Conservation (phyloP, 2,113 vertebrate species). For the Poeciliopsis occidentalis region DNA sequence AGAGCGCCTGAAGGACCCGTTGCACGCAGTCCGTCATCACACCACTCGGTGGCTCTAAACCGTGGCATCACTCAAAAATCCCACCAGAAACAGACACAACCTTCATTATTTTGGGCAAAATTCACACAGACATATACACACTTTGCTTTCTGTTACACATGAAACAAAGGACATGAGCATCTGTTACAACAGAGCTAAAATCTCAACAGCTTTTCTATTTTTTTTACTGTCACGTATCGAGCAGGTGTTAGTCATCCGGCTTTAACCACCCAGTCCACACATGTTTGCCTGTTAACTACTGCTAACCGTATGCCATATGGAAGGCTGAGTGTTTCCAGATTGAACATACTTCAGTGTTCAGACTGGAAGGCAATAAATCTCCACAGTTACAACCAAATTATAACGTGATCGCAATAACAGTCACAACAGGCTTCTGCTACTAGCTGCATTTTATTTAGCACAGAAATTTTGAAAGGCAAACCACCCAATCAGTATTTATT, state of each 20-base stretch:
- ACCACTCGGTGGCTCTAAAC: no score
- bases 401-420: slow-evolving; percentile 4
- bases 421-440: background rate
- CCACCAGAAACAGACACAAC: no score
- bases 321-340: slow-evolving; percentile 30
- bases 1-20: no score
- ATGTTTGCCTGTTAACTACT: slow-evolving; percentile 23
- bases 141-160: background rate
- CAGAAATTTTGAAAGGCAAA: background rate
- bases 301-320: slow-evolving; percentile 32
- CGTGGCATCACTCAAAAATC: no score
- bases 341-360: slow-evolving; percentile 13
- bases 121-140: no score
- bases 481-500: background rate
- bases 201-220: background rate
- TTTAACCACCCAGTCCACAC: slow-evolving; percentile 18
- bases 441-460: background rate
- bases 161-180: slow-evolving; percentile 11
- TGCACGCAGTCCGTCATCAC: no score
- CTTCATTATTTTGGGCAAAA: no score
- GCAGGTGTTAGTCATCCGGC: slow-evolving; percentile 36
- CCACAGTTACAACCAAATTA: slow-evolving; percentile 25
- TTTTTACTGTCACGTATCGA: slow-evolving; percentile 14
- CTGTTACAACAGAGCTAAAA: background rate
- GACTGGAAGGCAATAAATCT: slow-evolving; percentile 31